Conservation (phyloP, 2,888 invertebrate genomes). For the Andrena marginata region DNA sequence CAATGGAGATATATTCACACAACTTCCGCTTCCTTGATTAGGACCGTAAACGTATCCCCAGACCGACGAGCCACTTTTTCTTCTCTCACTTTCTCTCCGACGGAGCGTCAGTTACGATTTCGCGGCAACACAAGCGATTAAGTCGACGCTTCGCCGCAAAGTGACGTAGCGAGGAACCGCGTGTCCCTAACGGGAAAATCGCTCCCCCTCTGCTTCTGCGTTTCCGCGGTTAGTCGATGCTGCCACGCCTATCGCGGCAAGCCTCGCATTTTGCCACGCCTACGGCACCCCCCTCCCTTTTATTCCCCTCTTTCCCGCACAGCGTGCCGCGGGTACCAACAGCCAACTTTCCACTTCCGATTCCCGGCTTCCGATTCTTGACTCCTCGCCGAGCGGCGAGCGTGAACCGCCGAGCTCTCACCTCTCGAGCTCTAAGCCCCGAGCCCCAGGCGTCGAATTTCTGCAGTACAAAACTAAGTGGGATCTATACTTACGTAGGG, state of each 20-base stretch:
- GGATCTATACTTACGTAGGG: not conserved
- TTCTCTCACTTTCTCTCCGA: not conserved
- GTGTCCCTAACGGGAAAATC: slow-evolving; percentile 65
- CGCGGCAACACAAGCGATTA: slow-evolving; percentile 65
- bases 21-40: not conserved
- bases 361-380: slow-evolving; percentile 6
- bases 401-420: not conserved
- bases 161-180: slow-evolving; percentile 76
- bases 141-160: slow-evolving; percentile 77
- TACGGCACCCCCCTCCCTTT: slow-evolving; percentile 53
- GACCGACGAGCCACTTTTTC: not conserved
- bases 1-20: not conserved
- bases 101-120: slow-evolving; percentile 38
- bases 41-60: not conserved
- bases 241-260: slow-evolving; percentile 68
- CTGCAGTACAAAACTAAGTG: slow-evolving; percentile 16
- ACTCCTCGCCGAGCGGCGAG: not conserved
- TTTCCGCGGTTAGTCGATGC: slow-evolving; percentile 64
- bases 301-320: slow-evolving; percentile 31
- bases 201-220: slow-evolving; percentile 54
- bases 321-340: slow-evolving; percentile 1
- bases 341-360: slow-evolving; percentile 12
- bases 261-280: slow-evolving; percentile 68
- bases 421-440: not conserved
- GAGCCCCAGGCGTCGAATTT: slow-evolving; percentile 29